Evolutionary conservation across 2,113 vertebrate genomes (phyloP).

Genomic region (Malaclemys terrapin): DNA sequence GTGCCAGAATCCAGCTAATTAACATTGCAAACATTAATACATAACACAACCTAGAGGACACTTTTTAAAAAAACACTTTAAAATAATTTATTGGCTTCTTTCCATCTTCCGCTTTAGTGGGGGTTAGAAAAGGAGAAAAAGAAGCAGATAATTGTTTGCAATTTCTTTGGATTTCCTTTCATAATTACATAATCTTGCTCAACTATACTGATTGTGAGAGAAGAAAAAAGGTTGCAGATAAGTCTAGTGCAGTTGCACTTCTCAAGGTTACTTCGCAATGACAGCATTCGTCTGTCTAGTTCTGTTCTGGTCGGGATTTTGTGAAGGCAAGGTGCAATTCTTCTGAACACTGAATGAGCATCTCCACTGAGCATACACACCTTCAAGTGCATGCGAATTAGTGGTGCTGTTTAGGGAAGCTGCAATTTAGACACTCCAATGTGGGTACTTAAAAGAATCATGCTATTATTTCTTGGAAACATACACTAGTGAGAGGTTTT

Average conservation of each 20-base stretch:
- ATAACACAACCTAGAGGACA: too few relatives aligned
- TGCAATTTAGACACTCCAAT: not conserved
- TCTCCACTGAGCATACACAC: not conserved
- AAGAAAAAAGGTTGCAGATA: not conserved
- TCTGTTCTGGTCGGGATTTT: not conserved
- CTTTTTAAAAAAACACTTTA: too few relatives aligned
- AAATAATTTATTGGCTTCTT: too few relatives aligned
- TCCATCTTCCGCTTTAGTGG: too few relatives aligned
- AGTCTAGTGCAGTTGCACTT: too few relatives aligned
- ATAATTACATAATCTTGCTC: not conserved
- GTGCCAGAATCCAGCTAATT: not conserved
- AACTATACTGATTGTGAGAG: not conserved
- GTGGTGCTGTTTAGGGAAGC: not conserved
- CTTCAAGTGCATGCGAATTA: not conserved
- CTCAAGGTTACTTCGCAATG: not conserved
- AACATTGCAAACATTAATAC: too few relatives aligned
- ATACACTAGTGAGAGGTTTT: not conserved
- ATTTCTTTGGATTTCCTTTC: not conserved
- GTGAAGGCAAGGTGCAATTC: not conserved
- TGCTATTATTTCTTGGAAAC: not conserved
- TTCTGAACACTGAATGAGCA: not conserved
- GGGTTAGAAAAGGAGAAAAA: too few relatives aligned
- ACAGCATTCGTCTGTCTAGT: too few relatives aligned
- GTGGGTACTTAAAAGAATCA: not conserved
- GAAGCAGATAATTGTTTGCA: too few relatives aligned